Evolutionary conservation across 2,113 vertebrate genomes (phyloP).

Genomic region (Oreochromis spilurus): DNA sequence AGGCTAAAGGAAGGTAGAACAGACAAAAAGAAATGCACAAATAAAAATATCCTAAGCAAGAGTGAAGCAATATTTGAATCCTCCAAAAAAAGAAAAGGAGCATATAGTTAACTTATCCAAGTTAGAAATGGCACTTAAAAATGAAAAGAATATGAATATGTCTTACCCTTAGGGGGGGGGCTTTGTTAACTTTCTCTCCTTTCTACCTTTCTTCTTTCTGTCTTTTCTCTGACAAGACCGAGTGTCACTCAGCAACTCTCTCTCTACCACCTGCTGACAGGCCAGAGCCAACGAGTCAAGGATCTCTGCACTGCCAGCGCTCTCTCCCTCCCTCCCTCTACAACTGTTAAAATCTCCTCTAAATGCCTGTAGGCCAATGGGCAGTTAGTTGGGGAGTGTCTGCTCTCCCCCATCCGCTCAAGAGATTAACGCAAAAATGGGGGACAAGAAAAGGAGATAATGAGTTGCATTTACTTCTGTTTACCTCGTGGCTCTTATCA

Average conservation of each 20-base stretch:
- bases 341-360: constrained; percentile 58
- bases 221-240: constrained; percentile 6
- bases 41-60: background rate
- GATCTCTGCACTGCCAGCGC: constrained; percentile 31
- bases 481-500: background rate
- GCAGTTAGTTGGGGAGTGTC: constrained; percentile 64
- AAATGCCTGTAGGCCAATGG: constrained; percentile 67
- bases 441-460: background rate
- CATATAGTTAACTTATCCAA: background rate
- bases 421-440: constrained; percentile 20
- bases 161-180: constrained; percentile 54
- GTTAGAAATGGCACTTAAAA: background rate
- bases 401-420: constrained; percentile 29
- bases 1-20: background rate
- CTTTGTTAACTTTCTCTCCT: constrained; percentile 5
- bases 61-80: background rate
- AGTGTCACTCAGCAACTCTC: background rate
- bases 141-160: background rate
- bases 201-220: background rate
- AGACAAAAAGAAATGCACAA: background rate
- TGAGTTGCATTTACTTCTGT: constrained; percentile 34
- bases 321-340: constrained; percentile 33
- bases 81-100: background rate
- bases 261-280: constrained; percentile 69
- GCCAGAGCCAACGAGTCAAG: constrained; percentile 24